These are phyloP conservation scores for Sphaeramia orbicularis DNA, from an alignment of 2,797 vertebrate genomes.

Conservation along the genomic window DNA sequence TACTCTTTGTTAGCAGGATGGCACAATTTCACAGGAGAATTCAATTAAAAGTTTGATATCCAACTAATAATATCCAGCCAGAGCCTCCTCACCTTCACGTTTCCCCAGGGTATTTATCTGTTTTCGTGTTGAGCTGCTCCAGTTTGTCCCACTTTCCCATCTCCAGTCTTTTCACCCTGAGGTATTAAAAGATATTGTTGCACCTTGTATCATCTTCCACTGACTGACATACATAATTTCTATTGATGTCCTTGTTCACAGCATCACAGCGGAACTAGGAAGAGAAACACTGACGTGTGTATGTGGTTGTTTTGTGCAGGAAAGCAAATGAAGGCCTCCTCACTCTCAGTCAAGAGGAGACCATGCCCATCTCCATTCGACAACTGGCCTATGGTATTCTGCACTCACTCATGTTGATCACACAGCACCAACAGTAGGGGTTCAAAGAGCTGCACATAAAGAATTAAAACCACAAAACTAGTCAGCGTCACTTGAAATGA, in stretches of 20 bases:
- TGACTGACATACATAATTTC: conserved; percentile 20
- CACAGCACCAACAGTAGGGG: too few species aligned
- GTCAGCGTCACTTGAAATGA: too few species aligned
- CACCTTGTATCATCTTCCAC: conserved; percentile 30
- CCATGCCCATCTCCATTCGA: conserved; percentile 86
- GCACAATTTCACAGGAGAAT: too few species aligned
- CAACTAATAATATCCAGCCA: too few species aligned
- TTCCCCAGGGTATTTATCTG: not conserved
- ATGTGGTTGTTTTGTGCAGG: conserved; percentile 70
- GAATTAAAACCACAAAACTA: too few species aligned
- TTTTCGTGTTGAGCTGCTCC: not conserved
- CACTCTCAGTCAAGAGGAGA: conserved; percentile 87
- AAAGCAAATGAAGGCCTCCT: conserved; percentile 90
- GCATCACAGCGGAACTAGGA: conserved; percentile 3
- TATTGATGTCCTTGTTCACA: conserved; percentile 20
- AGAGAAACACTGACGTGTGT: not conserved
- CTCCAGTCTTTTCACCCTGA: not conserved
- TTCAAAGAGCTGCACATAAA: too few species aligned
- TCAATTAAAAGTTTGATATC: too few species aligned
- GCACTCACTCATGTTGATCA: too few species aligned
- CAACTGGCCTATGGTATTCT: conserved; percentile 87
- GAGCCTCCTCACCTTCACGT: not conserved
- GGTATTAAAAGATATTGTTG: conserved; percentile 29
- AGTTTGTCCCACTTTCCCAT: conserved; percentile 25
- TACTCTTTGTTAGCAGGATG: too few species aligned